Base-by-base conservation (phyloP, 2,888 invertebrate species). In the Spilarctia lutea region DNA sequence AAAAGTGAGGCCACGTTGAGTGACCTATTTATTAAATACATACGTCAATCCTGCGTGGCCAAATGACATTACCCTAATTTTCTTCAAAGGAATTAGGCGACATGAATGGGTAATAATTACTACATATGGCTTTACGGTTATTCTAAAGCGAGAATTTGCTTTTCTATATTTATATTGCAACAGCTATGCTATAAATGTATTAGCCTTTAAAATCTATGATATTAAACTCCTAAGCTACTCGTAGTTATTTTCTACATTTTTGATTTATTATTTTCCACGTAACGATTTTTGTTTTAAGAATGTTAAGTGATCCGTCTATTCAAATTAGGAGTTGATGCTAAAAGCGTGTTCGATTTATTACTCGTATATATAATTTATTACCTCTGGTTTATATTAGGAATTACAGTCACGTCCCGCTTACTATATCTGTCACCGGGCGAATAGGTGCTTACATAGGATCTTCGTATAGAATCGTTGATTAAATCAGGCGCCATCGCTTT, bases 301-400 rank as follows among this genome's bases (percentile, higher is more conserved):
- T 76, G 65, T 71, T 60, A 77, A 81, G 78, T 75, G 74, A 81
- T 82, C 83, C 79, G 74, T 72, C 74, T 72, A 71, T 74, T 79
- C 77, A 79, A 84, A 89, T 90, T 90, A 89, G 79, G 79, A 91
- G 89, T 89, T 89, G 78, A 85, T 82, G 78, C 88, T 85, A 86
- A 87, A 88, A 82, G 76, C 81, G 74, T 88, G 87, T 89, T 88
- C 85, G 88, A 90, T 92, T 91, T 91, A 92, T 91, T 88, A 85
- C 86, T 88, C 86, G 81, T 86, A 90, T 90, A 86, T 81, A 88
- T 92, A 89, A 92, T 91, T 90, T 90, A 92, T 89, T 86, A 86
- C 82, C 74, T 84, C 80, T 81, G 81, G 80, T 81, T 88, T 81
- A 86, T 83, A 86, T 85, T 90, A 89, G 73, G 85, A 83, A 91